These are phyloP conservation scores for Clarias macrocephalus DNA, from an alignment of 2,113 vertebrate species.

Conservation along the genomic window DNA sequence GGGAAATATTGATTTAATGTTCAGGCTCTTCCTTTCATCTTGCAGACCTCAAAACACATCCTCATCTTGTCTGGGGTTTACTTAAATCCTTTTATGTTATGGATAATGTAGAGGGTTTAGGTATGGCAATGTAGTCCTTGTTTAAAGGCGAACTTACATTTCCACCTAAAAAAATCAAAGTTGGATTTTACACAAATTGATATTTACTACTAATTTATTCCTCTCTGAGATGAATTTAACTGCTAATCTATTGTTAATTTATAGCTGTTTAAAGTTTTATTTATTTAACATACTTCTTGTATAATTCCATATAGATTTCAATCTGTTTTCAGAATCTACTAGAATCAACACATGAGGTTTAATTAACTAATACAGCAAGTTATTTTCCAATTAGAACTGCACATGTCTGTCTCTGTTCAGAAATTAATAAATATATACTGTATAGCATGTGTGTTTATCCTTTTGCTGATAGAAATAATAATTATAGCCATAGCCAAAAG, in stretches of 20 bases:
- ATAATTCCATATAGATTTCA: too few species aligned
- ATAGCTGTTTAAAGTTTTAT: too few species aligned
- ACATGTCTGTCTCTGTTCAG: too few species aligned
- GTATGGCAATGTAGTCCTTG: not conserved
- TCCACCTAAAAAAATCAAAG: not conserved
- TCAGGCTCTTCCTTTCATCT: conserved; percentile 62
- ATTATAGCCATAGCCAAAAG: too few species aligned
- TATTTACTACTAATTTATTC: not conserved
- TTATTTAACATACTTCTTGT: too few species aligned
- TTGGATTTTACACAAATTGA: not conserved
- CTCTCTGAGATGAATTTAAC: not conserved
- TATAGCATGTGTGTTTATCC: too few species aligned
- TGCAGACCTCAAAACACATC: conserved; percentile 65
- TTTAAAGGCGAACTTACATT: conserved; percentile 1
- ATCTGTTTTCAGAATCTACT: too few species aligned
- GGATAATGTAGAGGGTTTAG: not conserved
- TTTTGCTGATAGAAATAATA: too few species aligned
- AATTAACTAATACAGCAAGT: too few species aligned
- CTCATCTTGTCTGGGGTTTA: conserved; percentile 15
- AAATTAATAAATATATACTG: too few species aligned
- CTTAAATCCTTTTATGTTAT: conserved; percentile 40
- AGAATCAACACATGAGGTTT: too few species aligned
- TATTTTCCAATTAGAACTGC: too few species aligned
- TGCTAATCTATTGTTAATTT: not conserved
- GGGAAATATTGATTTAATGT: conserved; percentile 76